Conservation (phyloP, 2,113 vertebrate species). For the Fukomys damarensis region DNA sequence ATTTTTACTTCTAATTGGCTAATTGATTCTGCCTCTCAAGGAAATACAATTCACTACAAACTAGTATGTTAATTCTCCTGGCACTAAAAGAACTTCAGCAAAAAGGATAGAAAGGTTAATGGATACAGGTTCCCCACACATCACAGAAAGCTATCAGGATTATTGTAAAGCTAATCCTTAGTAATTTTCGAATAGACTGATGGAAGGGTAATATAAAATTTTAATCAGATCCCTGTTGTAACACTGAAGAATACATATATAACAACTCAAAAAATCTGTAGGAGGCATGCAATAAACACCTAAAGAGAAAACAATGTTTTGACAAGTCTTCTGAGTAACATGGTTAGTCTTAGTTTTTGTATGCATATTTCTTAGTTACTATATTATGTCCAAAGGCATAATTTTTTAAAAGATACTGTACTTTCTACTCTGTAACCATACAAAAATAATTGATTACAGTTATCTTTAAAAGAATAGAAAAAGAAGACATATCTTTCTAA, state of each 20-base stretch:
- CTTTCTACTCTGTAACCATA: slow-evolving; percentile 21
- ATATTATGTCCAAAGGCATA: background rate
- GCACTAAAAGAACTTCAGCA: slow-evolving; percentile 29
- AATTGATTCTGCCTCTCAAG: background rate
- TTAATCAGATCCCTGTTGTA: slow-evolving; percentile 33
- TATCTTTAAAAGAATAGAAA: slow-evolving; percentile 8
- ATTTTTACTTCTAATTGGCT: background rate
- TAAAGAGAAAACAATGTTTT: background rate
- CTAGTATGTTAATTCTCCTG: background rate
- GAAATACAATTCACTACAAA: background rate
- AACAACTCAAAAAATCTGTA: background rate
- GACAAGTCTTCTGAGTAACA: slow-evolving; percentile 32
- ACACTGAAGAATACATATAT: background rate
- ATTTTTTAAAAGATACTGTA: slow-evolving; percentile 1
- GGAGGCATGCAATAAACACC: background rate
- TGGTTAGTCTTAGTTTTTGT: background rate
- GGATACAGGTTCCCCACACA: background rate
- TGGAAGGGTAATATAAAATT: background rate
- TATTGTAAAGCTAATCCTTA: slow-evolving; percentile 7
- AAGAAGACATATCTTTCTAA: background rate
- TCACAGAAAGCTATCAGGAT: background rate
- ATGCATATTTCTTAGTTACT: slow-evolving; percentile 37
- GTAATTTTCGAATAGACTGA: background rate
- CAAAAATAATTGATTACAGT: background rate
- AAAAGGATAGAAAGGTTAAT: background rate